Evolutionary conservation across 2,797 vertebrate species (phyloP), one percentile per base, ranked within the genome.

Genomic region (Enteromius anoplus): DNA sequence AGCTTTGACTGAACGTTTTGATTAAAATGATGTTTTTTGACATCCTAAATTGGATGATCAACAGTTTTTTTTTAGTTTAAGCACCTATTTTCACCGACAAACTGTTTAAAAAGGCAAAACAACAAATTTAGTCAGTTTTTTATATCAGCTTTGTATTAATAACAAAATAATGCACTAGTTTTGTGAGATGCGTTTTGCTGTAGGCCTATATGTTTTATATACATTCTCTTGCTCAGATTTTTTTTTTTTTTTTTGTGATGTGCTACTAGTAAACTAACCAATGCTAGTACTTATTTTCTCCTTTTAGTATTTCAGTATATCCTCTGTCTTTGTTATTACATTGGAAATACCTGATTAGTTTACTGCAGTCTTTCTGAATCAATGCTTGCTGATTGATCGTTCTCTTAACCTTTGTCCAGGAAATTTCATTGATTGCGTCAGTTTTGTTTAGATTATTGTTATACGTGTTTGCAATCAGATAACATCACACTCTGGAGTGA

Each of bases 381-480:
- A 65, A 34, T 66, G 23, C 26, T 78, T 32, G 55, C 11, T 60
- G 34, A 42, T 60, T 77, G 55, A 77, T 64, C 15, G 42, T 60
- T 60, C 34, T 75, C 37, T 11, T 29, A 32, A 77, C 23, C 58
- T 77, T 64, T 64, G 37, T 47, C 23, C 58, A 29, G 37, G 9
- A 45, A 15, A 45, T 76, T 62, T 29, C 0, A 42, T 60, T 60
- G 73, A 60, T 58, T 60, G 21, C 47, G 19, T 45, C 11, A 49
- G 26, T 62, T 66, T 65, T 51, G 62, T 78, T 78, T 17, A 66
- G 60, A 45, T 62, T 15, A 29, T 62, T 37, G 29, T 62, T 42
- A 21, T 7, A 4, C 58, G 47, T 47, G 58, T 32, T 62, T 75
- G 40, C 9, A 5, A 42, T 45, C 5, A 45, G 37, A 62, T 77